Evolutionary conservation across 2,888 invertebrate genomes (phyloP), one percentile per base, ranked within the genome.

Genomic region (Sinotaia quadrata): DNA sequence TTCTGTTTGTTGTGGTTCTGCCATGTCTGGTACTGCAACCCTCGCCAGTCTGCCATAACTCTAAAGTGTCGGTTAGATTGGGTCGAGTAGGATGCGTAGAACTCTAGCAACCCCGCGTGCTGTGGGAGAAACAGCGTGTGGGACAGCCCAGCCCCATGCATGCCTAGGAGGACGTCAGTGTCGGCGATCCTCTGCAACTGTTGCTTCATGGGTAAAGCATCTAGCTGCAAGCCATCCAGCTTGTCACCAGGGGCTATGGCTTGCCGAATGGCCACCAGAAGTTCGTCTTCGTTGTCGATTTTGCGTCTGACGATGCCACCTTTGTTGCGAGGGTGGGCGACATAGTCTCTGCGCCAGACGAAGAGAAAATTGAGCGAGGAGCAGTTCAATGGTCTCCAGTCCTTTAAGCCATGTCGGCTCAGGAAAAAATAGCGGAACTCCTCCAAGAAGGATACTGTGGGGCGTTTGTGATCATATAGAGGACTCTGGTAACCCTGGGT

Each of bases 131-230:
- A 87, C 12, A 87, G 65, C 2, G 85, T 77, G 58, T 85, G 83
- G 3, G 86, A 81, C 27, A 88, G 74, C 2, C 86, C 87, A 2
- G 87, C 88, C 5, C 88, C 88, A 49, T 87, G 88, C 85, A 88
- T 87, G 2, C 87, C 87, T 1, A 87, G 78, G 18, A 87, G 73
- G 58, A 88, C 79, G 74, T 87, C 87, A 1, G 87, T 83, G 12
- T 75, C 70, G 2, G 80, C 44, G 8, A 87, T 78, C 2, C 77
- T 29, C 49, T 77, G 41, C 33, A 88, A 74, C 75, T 88, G 88
- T 21, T 82, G 61, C 12, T 71, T 51, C 78, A 88, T 82, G 8
- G 76, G 49, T 57, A 84, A 74, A 5, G 71, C 44, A 51, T 88
- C 88, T 15, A 87, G 75, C 73, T 87, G 86, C 12, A 82, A 41